phyloP scores from a whole-genome alignment of 1,140 invertebrate species.

The Aphelenchoides fujianensis region DNA sequence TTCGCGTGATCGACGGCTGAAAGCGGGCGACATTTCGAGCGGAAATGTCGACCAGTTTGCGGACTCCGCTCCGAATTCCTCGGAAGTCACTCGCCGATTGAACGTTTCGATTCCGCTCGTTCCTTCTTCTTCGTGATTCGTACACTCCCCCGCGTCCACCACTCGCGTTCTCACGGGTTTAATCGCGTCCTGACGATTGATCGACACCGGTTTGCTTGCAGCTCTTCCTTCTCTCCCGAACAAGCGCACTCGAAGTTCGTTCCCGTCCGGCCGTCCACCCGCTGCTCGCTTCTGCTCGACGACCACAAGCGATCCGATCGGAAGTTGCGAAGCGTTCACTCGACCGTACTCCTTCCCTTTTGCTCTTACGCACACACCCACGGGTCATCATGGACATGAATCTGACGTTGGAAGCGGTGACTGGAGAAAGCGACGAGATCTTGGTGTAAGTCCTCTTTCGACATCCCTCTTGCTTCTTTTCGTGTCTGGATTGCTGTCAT shows the following conservation, averaged over 20 bases:
- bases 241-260: not conserved
- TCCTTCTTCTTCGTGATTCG: too few relatives aligned
- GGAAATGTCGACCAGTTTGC: too few relatives aligned
- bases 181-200: too few relatives aligned
- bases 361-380: not conserved
- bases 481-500: not conserved
- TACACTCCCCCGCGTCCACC: too few relatives aligned
- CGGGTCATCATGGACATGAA: not conserved
- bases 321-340: not conserved
- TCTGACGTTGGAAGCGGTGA: not conserved
- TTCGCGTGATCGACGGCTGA: too few relatives aligned
- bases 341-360: too few relatives aligned
- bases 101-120: too few relatives aligned
- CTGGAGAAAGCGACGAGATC: not conserved
- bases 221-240: not conserved
- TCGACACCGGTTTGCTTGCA: not conserved
- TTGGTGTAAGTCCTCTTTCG: not conserved
- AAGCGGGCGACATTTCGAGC: too few relatives aligned
- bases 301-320: not conserved
- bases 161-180: too few relatives aligned
- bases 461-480: not conserved
- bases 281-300: not conserved
- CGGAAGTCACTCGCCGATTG: too few relatives aligned
- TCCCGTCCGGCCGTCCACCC: not conserved
- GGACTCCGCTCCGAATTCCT: too few relatives aligned